Conservation (phyloP, 2,888 invertebrate species). For the Hoplodrina ambigua region DNA sequence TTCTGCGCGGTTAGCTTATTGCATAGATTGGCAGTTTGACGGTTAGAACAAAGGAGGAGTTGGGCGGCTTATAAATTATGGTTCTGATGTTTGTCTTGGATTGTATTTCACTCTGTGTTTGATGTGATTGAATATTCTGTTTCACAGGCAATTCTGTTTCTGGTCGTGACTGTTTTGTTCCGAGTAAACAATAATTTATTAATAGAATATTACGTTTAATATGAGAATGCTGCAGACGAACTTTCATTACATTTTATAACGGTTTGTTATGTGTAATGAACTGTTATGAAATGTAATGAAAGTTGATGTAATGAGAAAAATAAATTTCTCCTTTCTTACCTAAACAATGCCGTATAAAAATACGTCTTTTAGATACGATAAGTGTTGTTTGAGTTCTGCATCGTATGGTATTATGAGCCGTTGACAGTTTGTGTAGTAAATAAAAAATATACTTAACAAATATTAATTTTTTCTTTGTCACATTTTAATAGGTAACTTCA, state of each 20-base stretch:
- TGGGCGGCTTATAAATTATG: constrained; percentile 58
- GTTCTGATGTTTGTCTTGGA: constrained; percentile 58
- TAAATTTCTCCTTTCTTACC: background rate
- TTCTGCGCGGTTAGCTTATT: constrained; percentile 73
- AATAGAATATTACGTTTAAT: background rate
- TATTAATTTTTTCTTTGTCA: too few relatives aligned
- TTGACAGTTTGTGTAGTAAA: background rate
- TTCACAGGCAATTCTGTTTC: constrained; percentile 10
- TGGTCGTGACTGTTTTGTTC: background rate
- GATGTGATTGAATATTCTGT: constrained; percentile 50
- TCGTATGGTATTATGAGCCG: background rate
- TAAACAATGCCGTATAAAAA: background rate
- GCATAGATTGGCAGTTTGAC: constrained; percentile 77
- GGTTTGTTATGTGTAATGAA: too few relatives aligned
- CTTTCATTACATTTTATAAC: too few relatives aligned
- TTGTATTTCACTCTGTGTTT: constrained; percentile 52
- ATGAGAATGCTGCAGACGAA: background rate
- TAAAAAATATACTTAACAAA: too few relatives aligned
- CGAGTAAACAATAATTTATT: constrained; percentile 12
- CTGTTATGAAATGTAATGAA: background rate
- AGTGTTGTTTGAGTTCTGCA: background rate
- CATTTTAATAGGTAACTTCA: too few relatives aligned
- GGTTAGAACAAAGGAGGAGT: constrained; percentile 76
- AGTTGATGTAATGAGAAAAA: background rate
- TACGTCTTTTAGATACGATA: rapidly evolving